A percentile compares a stretch with the other conserved stretches of the same genome.
Conservation (phyloP, 2,888 invertebrate genomes). For the Cyrtodaria siliqua region DNA sequence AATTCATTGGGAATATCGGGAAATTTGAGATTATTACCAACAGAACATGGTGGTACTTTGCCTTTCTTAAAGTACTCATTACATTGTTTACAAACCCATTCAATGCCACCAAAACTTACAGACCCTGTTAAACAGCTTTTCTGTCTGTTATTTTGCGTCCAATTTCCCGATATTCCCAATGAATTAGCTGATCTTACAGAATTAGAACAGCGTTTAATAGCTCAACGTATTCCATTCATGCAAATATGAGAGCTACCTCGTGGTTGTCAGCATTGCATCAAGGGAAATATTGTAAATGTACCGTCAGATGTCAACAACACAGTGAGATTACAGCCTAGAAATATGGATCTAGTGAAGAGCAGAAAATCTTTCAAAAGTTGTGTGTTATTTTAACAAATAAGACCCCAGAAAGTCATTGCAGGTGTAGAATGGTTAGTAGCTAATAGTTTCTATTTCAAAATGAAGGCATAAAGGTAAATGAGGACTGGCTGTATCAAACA, state of each 20-base stretch:
- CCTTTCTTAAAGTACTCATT: too few species aligned
- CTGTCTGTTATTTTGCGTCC: too few species aligned
- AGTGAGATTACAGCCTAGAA: conserved; percentile 12
- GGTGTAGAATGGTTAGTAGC: conserved; percentile 60
- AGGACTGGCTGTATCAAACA: conserved; percentile 66
- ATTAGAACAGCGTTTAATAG: conserved; percentile 82
- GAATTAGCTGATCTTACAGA: conserved; percentile 36
- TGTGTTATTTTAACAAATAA: conserved; percentile 50
- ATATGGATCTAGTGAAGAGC: conserved; percentile 58
- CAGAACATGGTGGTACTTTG: too few species aligned
- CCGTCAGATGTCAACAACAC: conserved; percentile 67
- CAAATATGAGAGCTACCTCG: conserved; percentile 79
- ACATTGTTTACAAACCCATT: too few species aligned
- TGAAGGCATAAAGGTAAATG: conserved; percentile 71
- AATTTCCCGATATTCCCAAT: conserved; percentile 29
- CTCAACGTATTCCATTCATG: conserved; percentile 82
- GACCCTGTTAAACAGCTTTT: too few species aligned
- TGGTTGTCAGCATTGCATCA: conserved; percentile 60
- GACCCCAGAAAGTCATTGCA: conserved; percentile 49
- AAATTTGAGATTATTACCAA: too few species aligned
- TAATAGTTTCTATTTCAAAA: conserved; percentile 39
- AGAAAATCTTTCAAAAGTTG: conserved; percentile 26
- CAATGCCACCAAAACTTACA: too few species aligned
- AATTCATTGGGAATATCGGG: too few species aligned
- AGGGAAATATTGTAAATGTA: conserved; percentile 78